Evolutionary conservation across 2,797 vertebrate species (phyloP), one percentile per base, ranked within the genome.

Genomic region (Manis crassicaudata): DNA sequence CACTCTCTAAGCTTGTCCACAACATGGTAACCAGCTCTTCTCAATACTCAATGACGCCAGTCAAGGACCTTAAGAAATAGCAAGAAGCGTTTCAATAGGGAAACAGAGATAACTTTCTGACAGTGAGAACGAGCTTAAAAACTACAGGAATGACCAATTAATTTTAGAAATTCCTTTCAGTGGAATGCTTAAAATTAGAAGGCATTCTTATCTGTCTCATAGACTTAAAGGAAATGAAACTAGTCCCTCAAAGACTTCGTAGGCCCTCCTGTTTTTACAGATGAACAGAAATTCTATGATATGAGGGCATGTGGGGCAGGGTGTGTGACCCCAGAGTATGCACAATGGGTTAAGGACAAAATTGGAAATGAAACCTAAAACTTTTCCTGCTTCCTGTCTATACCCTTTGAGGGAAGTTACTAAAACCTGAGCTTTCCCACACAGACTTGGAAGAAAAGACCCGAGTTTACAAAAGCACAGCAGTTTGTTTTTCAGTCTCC

Each of bases 141-240:
- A 92, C 58, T 75, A 67, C 93, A 86, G 73, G 21, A 89, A 70
- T 79, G 29, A 85, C 54, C 35, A 90, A 14, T 90, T 84, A 92
- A 90, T 52, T 18, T 37, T 94, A 70, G 29, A 91, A 92, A 77
- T 77, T 65, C 9, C 17, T 21, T 75, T 90, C 43, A 68, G 25
- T 70, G 62, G 23, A 90, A 94, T 85, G 20, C 56, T 94, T 86
- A 86, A 88, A 95, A 79, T 87, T 83, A 93, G 60, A 95, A 94
- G 58, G 29, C 56, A 96, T 82, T 95, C n/a, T 88, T 97, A 68
- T 60, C 76, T 91, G 54, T 88, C 58, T 37, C 62, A 11, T 75
- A 82, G 62, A 65, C 75, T 80, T 84, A 43, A 79, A 82, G 79
- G 73, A 96, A 96, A 88, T 60, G n/a, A 82, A 91, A 83, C 6